Conservation (phyloP, 2,797 vertebrate genomes). For the Pyrocephalus nanus region DNA sequence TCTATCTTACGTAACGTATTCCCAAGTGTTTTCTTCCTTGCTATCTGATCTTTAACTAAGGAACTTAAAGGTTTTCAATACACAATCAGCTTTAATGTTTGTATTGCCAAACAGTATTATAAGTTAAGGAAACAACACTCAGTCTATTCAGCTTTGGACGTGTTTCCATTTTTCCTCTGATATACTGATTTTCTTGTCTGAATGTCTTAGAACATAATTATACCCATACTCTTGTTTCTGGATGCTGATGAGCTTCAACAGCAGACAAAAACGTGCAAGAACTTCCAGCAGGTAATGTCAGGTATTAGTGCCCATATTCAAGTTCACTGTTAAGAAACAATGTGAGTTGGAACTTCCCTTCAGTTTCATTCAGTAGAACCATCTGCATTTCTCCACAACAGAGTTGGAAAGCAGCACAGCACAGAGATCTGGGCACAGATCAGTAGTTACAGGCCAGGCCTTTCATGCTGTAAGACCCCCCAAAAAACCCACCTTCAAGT, state of each 20-base stretch:
- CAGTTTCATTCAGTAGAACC: neutral
- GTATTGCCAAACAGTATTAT: neutral
- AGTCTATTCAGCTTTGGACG: neutral
- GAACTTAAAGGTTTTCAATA: neutral
- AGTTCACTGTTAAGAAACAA: neutral
- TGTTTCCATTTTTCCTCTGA: neutral
- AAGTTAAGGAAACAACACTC: neutral
- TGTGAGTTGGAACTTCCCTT: neutral
- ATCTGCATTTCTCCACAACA: neutral
- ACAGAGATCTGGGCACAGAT: neutral
- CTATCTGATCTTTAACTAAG: neutral
- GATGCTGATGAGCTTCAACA: slow-evolving; percentile 29
- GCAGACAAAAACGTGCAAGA: slow-evolving; percentile 41
- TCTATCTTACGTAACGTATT: neutral
- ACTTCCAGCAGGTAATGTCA: slow-evolving; percentile 43
- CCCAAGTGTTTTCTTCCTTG: neutral
- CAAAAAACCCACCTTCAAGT: neutral
- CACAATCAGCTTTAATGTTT: neutral
- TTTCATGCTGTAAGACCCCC: neutral
- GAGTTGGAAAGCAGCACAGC: neutral
- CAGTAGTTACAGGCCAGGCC: neutral
- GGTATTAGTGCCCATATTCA: neutral
- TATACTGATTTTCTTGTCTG: slow-evolving; percentile 21
- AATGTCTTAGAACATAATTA: slow-evolving; percentile 10
- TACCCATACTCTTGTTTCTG: slow-evolving; percentile 32